These are phyloP conservation scores for Bugula neritina DNA, from an alignment of 2,888 invertebrate genomes.

Conservation along the genomic window DNA sequence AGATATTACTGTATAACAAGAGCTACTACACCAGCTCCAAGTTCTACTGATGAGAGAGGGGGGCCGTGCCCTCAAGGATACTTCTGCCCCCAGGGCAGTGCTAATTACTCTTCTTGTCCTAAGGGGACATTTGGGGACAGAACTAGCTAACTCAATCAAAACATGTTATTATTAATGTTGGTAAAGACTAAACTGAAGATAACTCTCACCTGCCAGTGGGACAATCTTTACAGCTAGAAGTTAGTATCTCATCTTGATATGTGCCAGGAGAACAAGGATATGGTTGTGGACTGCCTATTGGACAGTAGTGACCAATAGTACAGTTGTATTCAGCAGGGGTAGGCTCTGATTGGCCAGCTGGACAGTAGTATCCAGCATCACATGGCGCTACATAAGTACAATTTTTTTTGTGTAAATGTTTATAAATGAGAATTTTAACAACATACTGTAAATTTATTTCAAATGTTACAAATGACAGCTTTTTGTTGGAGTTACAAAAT, in stretches of 20 bases:
- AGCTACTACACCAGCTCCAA: slow-evolving; percentile 37
- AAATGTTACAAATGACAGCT: no score
- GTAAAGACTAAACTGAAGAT: no score
- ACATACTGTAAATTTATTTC: no score
- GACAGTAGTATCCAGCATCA: slow-evolving; percentile 64
- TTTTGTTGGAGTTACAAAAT: no score
- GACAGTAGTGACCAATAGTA: slow-evolving; percentile 41
- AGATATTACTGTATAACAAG: slow-evolving; percentile 43
- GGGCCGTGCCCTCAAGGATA: slow-evolving; percentile 45
- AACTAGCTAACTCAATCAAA: no score
- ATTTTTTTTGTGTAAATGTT: no score
- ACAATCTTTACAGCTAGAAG: slow-evolving; percentile 40
- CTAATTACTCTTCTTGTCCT: slow-evolving; percentile 40
- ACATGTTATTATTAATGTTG: no score
- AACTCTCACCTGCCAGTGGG: slow-evolving; percentile 45
- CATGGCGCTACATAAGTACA: slow-evolving; percentile 45
- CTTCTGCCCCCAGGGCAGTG: slow-evolving; percentile 41
- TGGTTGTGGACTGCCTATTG: slow-evolving; percentile 38
- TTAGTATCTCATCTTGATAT: slow-evolving; percentile 44
- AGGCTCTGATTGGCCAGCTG: slow-evolving; percentile 80
- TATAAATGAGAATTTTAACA: no score
- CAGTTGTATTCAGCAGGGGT: slow-evolving; percentile 54
- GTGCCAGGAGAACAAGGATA: slow-evolving; percentile 40
- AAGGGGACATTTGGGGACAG: slow-evolving; percentile 47
- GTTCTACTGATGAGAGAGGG: slow-evolving; percentile 33